These are phyloP conservation scores for Rapana venosa DNA, from an alignment of 2,888 invertebrate species.

Conservation along the genomic window DNA sequence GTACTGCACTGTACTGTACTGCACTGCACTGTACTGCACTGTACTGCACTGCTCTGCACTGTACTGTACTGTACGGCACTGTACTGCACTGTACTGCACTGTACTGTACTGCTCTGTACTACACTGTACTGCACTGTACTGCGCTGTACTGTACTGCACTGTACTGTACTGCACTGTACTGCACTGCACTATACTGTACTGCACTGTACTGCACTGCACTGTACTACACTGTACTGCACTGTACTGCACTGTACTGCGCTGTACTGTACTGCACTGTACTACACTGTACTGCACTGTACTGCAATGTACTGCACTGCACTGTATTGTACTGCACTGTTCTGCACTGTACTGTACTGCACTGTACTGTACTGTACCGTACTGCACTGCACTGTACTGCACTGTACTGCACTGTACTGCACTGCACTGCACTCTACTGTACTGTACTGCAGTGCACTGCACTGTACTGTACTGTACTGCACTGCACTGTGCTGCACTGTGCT, in stretches of 20 bases:
- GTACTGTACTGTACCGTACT: not conserved
- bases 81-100: too few species aligned
- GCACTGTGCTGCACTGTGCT: not conserved
- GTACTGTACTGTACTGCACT: conserved; percentile 20
- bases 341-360: not conserved
- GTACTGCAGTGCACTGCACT: not conserved
- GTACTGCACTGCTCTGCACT: too few species aligned
- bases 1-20: not conserved
- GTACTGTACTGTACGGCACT: too few species aligned
- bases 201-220: not conserved
- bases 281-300: not conserved
- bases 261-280: not conserved
- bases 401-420: not conserved
- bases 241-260: not conserved
- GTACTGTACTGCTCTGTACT: not conserved
- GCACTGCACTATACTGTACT: not conserved
- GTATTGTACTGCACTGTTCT: not conserved
- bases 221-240: not conserved
- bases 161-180: not conserved
- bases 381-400: not conserved
- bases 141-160: not conserved
- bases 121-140: not conserved
- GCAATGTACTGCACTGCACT: not conserved
- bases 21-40: too few species aligned
- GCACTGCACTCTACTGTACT: not conserved